A percentile compares a stretch with the other conserved stretches of the same genome.
These are phyloP conservation scores for Epirrita christyi DNA, from an alignment of 2,888 invertebrate species.

Conservation along the genomic window DNA sequence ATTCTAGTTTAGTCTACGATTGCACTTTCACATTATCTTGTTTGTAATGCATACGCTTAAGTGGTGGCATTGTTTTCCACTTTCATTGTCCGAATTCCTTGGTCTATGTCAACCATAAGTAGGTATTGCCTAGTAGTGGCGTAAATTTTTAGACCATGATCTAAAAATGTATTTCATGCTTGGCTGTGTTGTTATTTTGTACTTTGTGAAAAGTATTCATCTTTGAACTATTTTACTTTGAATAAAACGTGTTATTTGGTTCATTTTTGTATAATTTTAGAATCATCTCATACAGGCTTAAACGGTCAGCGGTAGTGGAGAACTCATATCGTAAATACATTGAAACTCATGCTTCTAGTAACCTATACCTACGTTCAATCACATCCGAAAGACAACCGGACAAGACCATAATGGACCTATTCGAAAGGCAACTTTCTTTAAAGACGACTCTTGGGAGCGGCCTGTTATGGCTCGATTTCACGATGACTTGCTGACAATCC, in stretches of 20 bases:
- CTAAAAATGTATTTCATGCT: too few species aligned
- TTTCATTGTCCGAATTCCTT: conserved; percentile 29
- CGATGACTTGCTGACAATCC: conserved; percentile 69
- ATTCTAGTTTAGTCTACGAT: conserved; percentile 31
- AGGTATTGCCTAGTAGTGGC: conserved; percentile 14
- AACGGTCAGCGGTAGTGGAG: too few species aligned
- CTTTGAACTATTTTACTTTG: not conserved
- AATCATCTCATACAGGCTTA: too few species aligned
- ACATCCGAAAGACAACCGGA: conserved; percentile 32
- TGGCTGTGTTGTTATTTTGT: not conserved
- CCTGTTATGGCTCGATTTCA: conserved; percentile 69
- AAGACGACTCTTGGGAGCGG: conserved; percentile 46
- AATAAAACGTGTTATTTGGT: too few species aligned
- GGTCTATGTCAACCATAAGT: conserved; percentile 14
- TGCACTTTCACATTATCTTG: conserved; percentile 37
- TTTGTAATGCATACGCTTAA: conserved; percentile 30
- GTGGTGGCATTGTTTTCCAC: conserved; percentile 29
- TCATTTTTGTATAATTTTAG: too few species aligned
- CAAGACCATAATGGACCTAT: conserved; percentile 50
- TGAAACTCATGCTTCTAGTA: conserved; percentile 1
- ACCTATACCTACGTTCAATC: conserved; percentile 26
- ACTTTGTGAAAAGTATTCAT: not conserved
- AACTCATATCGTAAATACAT: too few species aligned
- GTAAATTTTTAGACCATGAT: conserved; percentile 1
- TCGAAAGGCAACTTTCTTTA: conserved; percentile 70